phyloP scores from a whole-genome alignment of 2,888 invertebrate species.

The Caenorhabditis drosophilae region DNA sequence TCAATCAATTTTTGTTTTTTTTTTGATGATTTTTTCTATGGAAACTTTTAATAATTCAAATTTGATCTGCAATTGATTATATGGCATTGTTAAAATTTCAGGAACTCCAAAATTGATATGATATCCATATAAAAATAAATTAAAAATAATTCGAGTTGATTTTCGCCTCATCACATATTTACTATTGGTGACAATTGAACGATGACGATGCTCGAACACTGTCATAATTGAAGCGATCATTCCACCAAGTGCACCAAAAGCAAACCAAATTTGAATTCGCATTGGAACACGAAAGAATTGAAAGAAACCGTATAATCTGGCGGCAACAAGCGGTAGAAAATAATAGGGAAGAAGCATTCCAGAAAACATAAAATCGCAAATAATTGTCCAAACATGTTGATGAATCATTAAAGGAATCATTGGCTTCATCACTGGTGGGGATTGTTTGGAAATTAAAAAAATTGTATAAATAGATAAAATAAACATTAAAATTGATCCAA shows the following conservation, averaged over 20 bases:
- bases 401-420: conserved; percentile 17
- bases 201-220: conserved; percentile 16
- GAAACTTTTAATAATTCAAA: neutral
- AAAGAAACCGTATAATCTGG: conserved; percentile 3
- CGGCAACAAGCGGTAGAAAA: conserved; percentile 5
- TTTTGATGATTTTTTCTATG: neutral
- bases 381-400: conserved; percentile 11
- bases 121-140: conserved; percentile 7
- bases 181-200: conserved; percentile 8
- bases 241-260: conserved; percentile 21
- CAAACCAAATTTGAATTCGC: conserved; percentile 9
- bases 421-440: conserved; percentile 13
- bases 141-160: neutral
- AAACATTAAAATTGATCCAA: conserved; percentile 11
- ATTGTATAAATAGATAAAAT: conserved; percentile 10
- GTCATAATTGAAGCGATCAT: conserved; percentile 6
- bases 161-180: conserved; percentile 6
- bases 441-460: conserved; percentile 14
- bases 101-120: conserved; percentile 21
- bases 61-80: conserved; percentile 9
- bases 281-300: neutral
- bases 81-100: conserved; percentile 13
- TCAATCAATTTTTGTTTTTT: too few relatives aligned
- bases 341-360: conserved; percentile 8
- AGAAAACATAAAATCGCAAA: conserved; percentile 19